A percentile compares a stretch with the other conserved stretches of the same genome.
Evolutionary conservation across 2,888 invertebrate species (phyloP).

Genomic region (Thera obeliscata): DNA sequence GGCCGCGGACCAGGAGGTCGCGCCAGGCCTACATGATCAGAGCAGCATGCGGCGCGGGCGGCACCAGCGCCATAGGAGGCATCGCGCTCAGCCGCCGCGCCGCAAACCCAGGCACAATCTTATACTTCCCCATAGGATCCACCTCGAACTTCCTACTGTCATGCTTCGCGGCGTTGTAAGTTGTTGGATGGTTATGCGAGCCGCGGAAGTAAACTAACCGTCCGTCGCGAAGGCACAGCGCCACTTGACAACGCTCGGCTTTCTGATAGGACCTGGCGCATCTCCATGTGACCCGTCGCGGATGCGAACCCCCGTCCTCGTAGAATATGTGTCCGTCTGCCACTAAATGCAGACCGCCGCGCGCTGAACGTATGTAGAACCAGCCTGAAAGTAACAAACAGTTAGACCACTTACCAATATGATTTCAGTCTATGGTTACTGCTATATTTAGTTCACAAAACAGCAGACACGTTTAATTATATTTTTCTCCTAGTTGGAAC

Average conservation of each 20-base stretch:
- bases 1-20: conserved; percentile 81
- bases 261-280: conserved; percentile 81
- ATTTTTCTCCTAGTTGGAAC: conserved; percentile 25
- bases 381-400: conserved; percentile 68
- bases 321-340: conserved; percentile 81
- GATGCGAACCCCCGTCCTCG: conserved; percentile 80
- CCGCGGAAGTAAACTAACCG: conserved; percentile 78
- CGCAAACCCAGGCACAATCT: conserved; percentile 68
- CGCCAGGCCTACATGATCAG: conserved; percentile 81
- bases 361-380: conserved; percentile 81
- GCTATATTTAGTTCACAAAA: conserved; percentile 10
- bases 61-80: conserved; percentile 58
- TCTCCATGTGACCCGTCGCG: conserved; percentile 78
- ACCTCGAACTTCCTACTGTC: conserved; percentile 77
- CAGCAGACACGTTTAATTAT: conserved; percentile 1
- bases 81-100: conserved; percentile 50
- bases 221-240: conserved; percentile 78
- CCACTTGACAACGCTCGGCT: conserved; percentile 79
- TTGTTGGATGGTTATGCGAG: conserved; percentile 75
- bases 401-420: conserved; percentile 44
- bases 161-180: conserved; percentile 77
- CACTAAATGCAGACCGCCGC: conserved; percentile 77
- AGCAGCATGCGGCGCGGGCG: conserved; percentile 71
- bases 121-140: conserved; percentile 81
- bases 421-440: not conserved